These are phyloP conservation scores for Tenebrosternarchus preto DNA, from an alignment of 2,113 vertebrate genomes.

Conservation along the genomic window DNA sequence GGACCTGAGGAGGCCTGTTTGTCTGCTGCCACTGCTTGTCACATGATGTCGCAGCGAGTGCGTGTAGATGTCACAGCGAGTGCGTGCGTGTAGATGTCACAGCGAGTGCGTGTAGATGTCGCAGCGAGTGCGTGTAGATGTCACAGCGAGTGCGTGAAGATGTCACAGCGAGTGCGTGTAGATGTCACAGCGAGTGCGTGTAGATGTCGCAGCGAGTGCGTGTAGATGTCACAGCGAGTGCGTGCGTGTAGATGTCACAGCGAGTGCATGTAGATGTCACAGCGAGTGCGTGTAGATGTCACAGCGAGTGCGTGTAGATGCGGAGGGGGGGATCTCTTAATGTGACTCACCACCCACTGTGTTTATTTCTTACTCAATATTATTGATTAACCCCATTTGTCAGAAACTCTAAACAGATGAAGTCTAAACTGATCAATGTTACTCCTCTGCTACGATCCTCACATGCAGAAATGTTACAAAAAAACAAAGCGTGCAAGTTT, in stretches of 20 bases:
- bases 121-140: conserved; percentile 35
- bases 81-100: conserved; percentile 39
- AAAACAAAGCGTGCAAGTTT: background rate
- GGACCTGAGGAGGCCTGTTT: background rate
- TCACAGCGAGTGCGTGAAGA: no score
- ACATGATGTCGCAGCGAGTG: conserved; percentile 44
- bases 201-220: conserved; percentile 41
- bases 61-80: conserved; percentile 45
- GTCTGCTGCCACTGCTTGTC: background rate
- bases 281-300: conserved; percentile 46
- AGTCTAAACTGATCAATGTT: conserved; percentile 31
- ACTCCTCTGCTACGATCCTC: background rate
- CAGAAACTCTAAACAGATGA: conserved; percentile 39
- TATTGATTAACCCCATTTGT: conserved; percentile 50
- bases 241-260: conserved; percentile 47
- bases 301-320: conserved; percentile 36
- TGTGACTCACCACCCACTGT: conserved; percentile 23
- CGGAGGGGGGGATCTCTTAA: conserved; percentile 25
- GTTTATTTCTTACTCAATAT: conserved; percentile 44
- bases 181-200: no score
- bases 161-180: conserved; percentile 46
- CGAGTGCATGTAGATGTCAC: conserved; percentile 39
- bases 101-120: conserved; percentile 50
- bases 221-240: no score
- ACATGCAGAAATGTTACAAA: background rate